These are phyloP conservation scores for Sebastes vulpes DNA, from an alignment of 2,797 vertebrate genomes.

Conservation along the genomic window DNA sequence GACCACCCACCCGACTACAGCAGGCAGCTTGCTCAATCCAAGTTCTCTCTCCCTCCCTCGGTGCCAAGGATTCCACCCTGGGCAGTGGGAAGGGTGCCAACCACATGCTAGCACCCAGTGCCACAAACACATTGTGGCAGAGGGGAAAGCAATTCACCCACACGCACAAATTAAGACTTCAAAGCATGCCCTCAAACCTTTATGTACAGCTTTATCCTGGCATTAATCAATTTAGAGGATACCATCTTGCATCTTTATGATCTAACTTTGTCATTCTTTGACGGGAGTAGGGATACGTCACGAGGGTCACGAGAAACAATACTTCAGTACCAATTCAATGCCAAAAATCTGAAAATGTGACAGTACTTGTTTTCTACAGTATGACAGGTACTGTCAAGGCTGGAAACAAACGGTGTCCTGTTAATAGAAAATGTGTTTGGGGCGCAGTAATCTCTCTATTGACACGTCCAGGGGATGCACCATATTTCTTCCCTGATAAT, in stretches of 20 bases:
- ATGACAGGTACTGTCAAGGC: not conserved
- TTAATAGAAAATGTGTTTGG: not conserved
- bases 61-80: conserved; percentile 84
- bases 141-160: conserved; percentile 32
- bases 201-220: conserved; percentile 5
- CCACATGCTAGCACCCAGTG: conserved; percentile 75
- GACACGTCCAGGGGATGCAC: not conserved
- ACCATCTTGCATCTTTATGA: not conserved
- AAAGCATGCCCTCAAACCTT: not conserved
- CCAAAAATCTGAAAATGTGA: too few relatives aligned
- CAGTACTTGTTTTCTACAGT: too few relatives aligned
- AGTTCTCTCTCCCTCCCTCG: conserved; percentile 61
- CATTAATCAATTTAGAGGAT: not conserved
- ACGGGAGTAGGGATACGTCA: not conserved
- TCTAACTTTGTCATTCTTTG: not conserved
- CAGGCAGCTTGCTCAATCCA: conserved; percentile 74
- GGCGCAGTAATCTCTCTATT: not conserved
- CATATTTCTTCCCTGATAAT: not conserved
- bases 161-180: conserved; percentile 33
- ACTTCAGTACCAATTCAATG: not conserved
- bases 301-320: not conserved
- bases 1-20: conserved; percentile 71
- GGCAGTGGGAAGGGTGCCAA: conserved; percentile 80
- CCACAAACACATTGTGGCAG: conserved; percentile 64
- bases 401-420: not conserved